These are phyloP conservation scores for Porites evermanni DNA, from an alignment of 92 coral and sea anemone genomes.

Conservation along the genomic window DNA sequence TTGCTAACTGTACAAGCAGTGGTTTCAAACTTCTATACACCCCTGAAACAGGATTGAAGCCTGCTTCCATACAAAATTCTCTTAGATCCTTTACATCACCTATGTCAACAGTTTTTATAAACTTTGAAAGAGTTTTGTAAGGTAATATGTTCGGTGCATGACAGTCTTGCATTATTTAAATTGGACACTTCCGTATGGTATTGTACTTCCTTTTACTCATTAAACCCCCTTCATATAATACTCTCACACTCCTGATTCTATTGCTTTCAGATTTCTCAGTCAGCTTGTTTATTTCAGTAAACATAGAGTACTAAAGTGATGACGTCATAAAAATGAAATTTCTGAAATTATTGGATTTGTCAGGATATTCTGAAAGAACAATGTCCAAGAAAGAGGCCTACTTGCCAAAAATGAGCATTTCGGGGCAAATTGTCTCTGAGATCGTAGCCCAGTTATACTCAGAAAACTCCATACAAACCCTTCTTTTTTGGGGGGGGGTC, in stretches of 20 bases:
- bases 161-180: conserved; percentile 32
- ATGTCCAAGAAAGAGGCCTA: too few species aligned
- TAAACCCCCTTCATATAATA: conserved; percentile 60
- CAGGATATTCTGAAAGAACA: too few species aligned
- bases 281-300: too few species aligned
- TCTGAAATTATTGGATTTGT: too few species aligned
- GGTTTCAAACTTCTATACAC: conserved; percentile 53
- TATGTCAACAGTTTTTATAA: conserved; percentile 49
- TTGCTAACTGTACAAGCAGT: conserved; percentile 23
- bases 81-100: conserved; percentile 32
- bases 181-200: conserved; percentile 41
- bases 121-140: conserved; percentile 39
- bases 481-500: too few species aligned
- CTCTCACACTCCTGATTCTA: conserved; percentile 39
- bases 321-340: too few species aligned
- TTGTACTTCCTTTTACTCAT: conserved; percentile 52
- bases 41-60: conserved; percentile 43
- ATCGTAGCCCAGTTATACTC: too few species aligned
- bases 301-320: too few species aligned
- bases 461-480: too few species aligned
- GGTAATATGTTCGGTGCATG: conserved; percentile 34
- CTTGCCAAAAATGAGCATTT: too few species aligned
- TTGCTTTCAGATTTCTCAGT: conserved; percentile 22
- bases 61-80: conserved; percentile 18
- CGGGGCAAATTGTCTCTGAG: too few species aligned